Percentiles rank a stretch among this genome's conserved stretches.
Conservation (phyloP, 1,140 invertebrate genomes). For the Triops cancriformis region DNA sequence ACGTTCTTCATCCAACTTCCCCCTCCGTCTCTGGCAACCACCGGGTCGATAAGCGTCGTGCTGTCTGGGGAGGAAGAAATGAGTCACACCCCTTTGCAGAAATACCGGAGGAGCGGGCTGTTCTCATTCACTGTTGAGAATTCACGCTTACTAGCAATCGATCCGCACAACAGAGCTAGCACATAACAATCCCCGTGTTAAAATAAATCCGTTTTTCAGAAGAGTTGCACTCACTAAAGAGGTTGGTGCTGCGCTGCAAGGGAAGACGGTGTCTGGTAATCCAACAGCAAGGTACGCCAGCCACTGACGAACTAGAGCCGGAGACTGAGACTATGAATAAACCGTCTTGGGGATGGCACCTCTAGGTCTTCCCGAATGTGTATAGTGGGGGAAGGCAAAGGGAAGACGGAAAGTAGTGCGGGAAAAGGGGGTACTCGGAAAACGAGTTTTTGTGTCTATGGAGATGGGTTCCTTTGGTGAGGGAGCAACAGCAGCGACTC, state of each 20-base stretch:
- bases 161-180: no score
- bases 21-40: background rate
- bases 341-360: background rate
- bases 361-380: background rate
- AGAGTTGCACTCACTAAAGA: no score
- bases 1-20: background rate
- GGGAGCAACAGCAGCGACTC: background rate
- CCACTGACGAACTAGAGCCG: background rate
- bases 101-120: background rate
- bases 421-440: background rate
- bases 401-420: background rate
- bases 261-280: no score
- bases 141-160: no score
- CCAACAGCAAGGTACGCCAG: background rate
- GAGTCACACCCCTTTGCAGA: background rate
- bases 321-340: background rate
- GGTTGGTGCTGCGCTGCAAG: no score
- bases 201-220: no score
- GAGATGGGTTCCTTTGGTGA: background rate
- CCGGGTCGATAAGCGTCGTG: background rate
- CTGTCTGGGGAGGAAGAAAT: conserved; percentile 5
- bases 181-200: no score
- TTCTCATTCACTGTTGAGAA: no score
- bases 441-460: background rate
- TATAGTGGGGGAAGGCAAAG: background rate